Percentiles rank a stretch among this genome's conserved stretches.
Conservation (phyloP, 2,113 vertebrate species). For the Mormyrus iriodes region DNA sequence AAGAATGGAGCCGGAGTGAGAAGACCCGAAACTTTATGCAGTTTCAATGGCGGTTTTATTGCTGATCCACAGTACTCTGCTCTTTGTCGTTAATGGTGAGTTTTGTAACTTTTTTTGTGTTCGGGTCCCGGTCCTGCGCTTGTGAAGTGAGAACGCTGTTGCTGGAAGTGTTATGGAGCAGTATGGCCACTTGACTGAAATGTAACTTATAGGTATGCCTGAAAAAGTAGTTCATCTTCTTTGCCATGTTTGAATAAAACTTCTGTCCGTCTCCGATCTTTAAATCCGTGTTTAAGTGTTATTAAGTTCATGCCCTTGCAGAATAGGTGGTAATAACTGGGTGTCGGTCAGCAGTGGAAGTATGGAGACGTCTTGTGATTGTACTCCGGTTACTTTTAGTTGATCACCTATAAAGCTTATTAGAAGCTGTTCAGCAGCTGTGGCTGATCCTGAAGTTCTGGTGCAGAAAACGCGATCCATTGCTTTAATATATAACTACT, state of each 20-base stretch:
- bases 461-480: background rate
- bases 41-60: slow-evolving; percentile 50
- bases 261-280: background rate
- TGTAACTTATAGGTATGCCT: background rate
- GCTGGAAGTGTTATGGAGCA: background rate
- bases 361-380: background rate
- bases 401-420: background rate
- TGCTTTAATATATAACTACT: background rate
- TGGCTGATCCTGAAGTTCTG: background rate
- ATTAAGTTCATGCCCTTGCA: background rate
- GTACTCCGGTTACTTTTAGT: background rate
- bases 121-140: slow-evolving; percentile 20
- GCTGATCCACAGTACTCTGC: slow-evolving; percentile 46
- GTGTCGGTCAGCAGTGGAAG: background rate
- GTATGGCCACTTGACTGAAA: slow-evolving; percentile 7
- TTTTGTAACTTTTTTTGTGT: slow-evolving; percentile 31
- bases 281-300: background rate
- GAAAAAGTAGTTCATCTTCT: background rate
- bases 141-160: slow-evolving; percentile 11
- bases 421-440: background rate
- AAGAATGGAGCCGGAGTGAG: slow-evolving; percentile 45
- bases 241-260: background rate
- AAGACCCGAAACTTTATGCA: slow-evolving; percentile 39
- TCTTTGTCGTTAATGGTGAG: slow-evolving; percentile 51
- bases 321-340: background rate